Evolutionary conservation across 2,888 invertebrate species (phyloP).

Genomic region (Scelioninae gen. 1): DNA sequence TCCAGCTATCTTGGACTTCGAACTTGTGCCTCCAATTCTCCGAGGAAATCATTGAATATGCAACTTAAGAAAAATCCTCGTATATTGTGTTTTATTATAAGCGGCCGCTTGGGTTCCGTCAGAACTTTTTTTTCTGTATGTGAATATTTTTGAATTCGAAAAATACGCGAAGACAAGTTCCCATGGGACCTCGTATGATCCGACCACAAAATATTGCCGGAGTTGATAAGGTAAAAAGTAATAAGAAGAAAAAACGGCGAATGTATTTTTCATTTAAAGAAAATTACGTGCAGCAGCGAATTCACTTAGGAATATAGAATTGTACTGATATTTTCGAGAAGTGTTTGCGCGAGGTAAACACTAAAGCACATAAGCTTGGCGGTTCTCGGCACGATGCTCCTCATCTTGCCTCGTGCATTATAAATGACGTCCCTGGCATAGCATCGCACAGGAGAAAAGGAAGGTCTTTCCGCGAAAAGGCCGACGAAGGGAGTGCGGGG

Average conservation of each 20-base stretch:
- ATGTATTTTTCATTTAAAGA: slow-evolving; percentile 48
- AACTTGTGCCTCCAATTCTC: no score
- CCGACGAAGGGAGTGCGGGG: slow-evolving; percentile 60
- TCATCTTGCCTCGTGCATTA: slow-evolving; percentile 78
- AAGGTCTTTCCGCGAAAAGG: slow-evolving; percentile 69
- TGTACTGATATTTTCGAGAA: slow-evolving; percentile 45
- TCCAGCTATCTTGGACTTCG: no score
- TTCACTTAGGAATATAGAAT: slow-evolving; percentile 58
- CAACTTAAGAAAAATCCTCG: no score
- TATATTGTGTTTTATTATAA: no score
- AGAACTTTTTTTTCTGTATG: no score
- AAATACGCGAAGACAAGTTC: no score
- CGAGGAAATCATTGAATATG: no score
- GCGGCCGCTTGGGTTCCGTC: no score
- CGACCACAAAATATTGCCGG: no score
- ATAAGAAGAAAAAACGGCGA: neutral
- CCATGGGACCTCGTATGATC: no score
- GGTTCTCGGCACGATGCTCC: slow-evolving; percentile 50
- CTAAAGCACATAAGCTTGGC: slow-evolving; percentile 64
- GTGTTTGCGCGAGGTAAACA: slow-evolving; percentile 51
- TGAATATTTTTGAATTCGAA: no score
- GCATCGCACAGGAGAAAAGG: slow-evolving; percentile 65
- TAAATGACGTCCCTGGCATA: slow-evolving; percentile 79
- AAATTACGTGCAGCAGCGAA: slow-evolving; percentile 43
- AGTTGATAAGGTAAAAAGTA: no score